phyloP scores from a whole-genome alignment of 2,797 vertebrate species.

The Sebastes oblongus region DNA sequence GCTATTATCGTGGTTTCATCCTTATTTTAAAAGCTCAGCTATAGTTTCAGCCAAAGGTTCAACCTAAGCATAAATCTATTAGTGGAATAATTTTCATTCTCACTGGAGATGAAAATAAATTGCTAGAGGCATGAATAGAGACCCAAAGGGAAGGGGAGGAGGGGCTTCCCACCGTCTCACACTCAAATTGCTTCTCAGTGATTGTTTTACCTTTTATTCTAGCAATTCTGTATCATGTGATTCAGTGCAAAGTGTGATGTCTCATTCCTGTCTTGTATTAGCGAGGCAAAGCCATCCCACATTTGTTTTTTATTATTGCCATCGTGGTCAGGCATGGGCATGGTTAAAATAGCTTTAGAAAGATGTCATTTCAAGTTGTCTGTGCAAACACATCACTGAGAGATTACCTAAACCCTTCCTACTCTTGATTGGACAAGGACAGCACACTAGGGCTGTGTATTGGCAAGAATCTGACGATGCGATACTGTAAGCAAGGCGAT shows the following conservation, averaged over 20 bases:
- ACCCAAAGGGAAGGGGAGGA: conserved; percentile 6
- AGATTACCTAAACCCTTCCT: neutral
- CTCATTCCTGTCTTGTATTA: neutral
- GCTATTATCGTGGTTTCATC: conserved; percentile 29
- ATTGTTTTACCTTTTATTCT: conserved; percentile 11
- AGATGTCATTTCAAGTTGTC: neutral
- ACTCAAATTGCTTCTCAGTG: conserved; percentile 22
- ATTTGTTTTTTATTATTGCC: neutral
- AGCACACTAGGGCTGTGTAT: neutral
- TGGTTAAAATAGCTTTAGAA: neutral
- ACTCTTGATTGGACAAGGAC: neutral
- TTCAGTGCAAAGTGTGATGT: neutral
- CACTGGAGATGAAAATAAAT: conserved; percentile 62
- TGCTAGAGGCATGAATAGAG: conserved; percentile 29
- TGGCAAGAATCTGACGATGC: no score
- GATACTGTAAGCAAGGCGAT: no score
- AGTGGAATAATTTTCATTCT: conserved; percentile 50
- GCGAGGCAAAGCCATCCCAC: neutral
- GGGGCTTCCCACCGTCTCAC: neutral
- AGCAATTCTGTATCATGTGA: neutral
- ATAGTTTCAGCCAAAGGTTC: conserved; percentile 41
- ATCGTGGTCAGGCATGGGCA: neutral
- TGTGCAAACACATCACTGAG: neutral
- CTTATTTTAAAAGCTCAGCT: conserved; percentile 45
- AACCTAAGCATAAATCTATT: conserved; percentile 53